These are phyloP conservation scores for Eupleurogrammus muticus DNA, from an alignment of 2,797 vertebrate genomes.

Conservation along the genomic window DNA sequence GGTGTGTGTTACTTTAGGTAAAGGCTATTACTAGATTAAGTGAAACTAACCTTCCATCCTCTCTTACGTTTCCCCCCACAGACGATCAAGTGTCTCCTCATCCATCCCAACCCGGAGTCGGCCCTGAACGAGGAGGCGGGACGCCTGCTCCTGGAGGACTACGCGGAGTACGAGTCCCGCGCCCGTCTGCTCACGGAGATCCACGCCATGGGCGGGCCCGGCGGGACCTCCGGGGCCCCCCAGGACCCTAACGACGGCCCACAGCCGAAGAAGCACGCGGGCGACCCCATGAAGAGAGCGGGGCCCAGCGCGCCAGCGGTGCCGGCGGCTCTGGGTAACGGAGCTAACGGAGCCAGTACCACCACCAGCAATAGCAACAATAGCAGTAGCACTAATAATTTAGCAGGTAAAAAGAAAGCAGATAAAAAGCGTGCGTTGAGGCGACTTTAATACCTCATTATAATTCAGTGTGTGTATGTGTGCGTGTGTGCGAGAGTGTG, in stretches of 20 bases:
- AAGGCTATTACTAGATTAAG: too few relatives aligned
- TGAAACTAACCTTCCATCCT: not conserved
- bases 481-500: slow-evolving; percentile 53
- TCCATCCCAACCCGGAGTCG: slow-evolving; percentile 94
- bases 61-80: slow-evolving; percentile 54
- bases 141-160: slow-evolving; percentile 93
- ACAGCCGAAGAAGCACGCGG: slow-evolving; percentile 88
- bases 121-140: slow-evolving; percentile 94
- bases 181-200: slow-evolving; percentile 94
- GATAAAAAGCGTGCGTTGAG: slow-evolving; percentile 95
- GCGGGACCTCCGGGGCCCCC: slow-evolving; percentile 79
- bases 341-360: slow-evolving; percentile 80
- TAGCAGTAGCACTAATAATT: slow-evolving; percentile 80
- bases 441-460: slow-evolving; percentile 86
- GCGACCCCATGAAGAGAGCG: slow-evolving; percentile 84
- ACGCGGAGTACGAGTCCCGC: slow-evolving; percentile 92
- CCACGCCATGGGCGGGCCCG: slow-evolving; percentile 85
- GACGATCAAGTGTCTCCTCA: slow-evolving; percentile 97
- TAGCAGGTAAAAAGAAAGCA: slow-evolving; percentile 92
- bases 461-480: slow-evolving; percentile 36
- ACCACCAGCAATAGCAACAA: slow-evolving; percentile 77
- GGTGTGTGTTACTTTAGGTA: too few relatives aligned
- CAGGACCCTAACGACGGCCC: slow-evolving; percentile 85
- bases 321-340: slow-evolving; percentile 79
- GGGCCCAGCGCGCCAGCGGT: slow-evolving; percentile 69